These are phyloP conservation scores for Pungitius pungitius DNA, from an alignment of 2,113 vertebrate species.

Conservation along the genomic window DNA sequence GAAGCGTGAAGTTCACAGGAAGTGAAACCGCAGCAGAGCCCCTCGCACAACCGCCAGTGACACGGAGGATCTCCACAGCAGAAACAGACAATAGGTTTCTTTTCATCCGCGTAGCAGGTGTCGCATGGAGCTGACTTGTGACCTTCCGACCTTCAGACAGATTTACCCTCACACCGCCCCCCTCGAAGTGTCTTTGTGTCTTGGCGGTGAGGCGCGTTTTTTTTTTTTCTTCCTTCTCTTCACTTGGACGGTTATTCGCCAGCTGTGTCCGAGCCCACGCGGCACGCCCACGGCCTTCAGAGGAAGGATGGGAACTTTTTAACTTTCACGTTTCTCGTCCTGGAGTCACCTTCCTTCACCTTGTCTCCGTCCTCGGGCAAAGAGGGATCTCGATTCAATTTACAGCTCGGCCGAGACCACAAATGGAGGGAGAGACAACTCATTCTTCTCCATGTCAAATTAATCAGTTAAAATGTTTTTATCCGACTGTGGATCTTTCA, in stretches of 20 bases:
- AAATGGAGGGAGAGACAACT: neutral
- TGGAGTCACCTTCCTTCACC: neutral
- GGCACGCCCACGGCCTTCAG: constrained; percentile 11
- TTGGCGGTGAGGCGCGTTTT: neutral
- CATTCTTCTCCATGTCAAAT: neutral
- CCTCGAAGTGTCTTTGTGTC: neutral
- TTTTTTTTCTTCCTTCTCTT: neutral
- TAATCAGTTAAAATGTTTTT: neutral
- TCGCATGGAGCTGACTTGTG: constrained; percentile 15
- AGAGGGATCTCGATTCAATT: neutral
- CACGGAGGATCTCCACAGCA: constrained; percentile 16
- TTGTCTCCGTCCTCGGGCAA: too few species aligned
- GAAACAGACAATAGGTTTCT: constrained; percentile 10
- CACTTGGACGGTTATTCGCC: constrained; percentile 15
- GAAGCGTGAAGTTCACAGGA: constrained; percentile 37
- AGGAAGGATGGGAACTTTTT: neutral
- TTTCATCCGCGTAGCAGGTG: constrained; percentile 2
- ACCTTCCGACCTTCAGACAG: constrained; percentile 10
- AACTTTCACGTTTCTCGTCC: too few species aligned
- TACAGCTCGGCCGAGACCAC: neutral
- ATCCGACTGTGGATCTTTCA: neutral
- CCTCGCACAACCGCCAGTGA: neutral
- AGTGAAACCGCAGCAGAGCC: constrained; percentile 48
- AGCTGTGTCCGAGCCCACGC: constrained; percentile 27
- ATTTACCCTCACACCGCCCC: neutral